A percentile compares a stretch with the other conserved stretches of the same genome.
Conservation (phyloP, 35 echinoderm and acorn worm genomes). For the Holothuria glaberrima region DNA sequence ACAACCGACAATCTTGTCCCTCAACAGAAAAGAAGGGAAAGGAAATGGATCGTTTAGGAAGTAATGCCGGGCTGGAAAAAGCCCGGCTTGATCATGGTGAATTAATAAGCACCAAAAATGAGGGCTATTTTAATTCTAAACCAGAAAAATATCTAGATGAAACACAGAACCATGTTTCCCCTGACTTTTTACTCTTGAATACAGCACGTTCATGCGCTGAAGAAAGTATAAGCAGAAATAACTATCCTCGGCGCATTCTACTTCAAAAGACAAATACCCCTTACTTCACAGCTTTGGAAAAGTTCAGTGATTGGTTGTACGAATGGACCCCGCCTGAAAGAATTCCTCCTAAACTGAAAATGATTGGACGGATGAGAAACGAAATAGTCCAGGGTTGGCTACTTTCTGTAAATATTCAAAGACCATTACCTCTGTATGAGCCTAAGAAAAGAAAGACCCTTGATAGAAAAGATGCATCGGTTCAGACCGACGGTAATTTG, state of each 20-base stretch:
- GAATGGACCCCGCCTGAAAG: slow-evolving; percentile 19
- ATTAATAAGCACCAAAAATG: not conserved
- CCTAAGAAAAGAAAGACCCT: not conserved
- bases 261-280: not conserved
- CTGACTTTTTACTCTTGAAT: not conserved
- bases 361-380: slow-evolving; percentile 8
- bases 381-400: slow-evolving; percentile 8
- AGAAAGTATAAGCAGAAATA: not conserved
- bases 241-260: not conserved
- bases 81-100: not conserved
- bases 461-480: not conserved
- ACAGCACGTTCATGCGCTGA: not conserved
- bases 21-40: too few relatives aligned
- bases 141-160: not conserved
- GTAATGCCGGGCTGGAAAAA: too few relatives aligned
- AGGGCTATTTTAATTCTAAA: not conserved
- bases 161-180: not conserved
- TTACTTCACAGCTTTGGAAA: slow-evolving; percentile 11
- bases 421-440: not conserved
- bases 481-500: not conserved
- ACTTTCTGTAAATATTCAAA: not conserved
- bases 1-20: too few relatives aligned
- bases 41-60: too few relatives aligned
- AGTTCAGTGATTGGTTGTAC: slow-evolving; percentile 9
- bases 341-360: not conserved